Conservation (phyloP, 2,888 invertebrate species). For the Scaptomyza caliginosa region DNA sequence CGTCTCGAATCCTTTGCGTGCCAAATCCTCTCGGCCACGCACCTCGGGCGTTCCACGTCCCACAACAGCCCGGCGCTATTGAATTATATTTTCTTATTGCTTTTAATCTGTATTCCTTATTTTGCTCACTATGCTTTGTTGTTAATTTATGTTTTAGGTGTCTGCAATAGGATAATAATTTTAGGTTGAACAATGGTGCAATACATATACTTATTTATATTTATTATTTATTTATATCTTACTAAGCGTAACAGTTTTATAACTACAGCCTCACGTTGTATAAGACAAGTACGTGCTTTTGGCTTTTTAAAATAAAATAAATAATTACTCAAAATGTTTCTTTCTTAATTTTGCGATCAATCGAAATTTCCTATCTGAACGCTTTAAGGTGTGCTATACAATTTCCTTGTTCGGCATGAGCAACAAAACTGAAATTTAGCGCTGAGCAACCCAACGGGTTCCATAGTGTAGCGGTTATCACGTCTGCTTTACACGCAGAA, state of each 20-base stretch:
- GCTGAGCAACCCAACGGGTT: conserved; percentile 27
- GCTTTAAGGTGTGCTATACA: conserved; percentile 17
- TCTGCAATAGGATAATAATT: conserved; percentile 29
- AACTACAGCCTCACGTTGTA: conserved; percentile 31
- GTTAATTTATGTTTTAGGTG: conserved; percentile 67
- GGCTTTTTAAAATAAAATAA: conserved; percentile 64
- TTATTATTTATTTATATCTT: conserved; percentile 48
- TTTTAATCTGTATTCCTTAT: conserved; percentile 59
- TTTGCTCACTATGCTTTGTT: conserved; percentile 52
- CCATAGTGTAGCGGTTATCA: conserved; percentile 85
- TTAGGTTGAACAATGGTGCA: conserved; percentile 70
- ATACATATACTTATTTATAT: conserved; percentile 52
- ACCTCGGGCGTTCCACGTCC: conserved; percentile 85
- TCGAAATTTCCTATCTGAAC: background rate
- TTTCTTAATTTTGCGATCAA: background rate
- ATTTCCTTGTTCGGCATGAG: background rate
- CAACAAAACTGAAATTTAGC: conserved; percentile 56
- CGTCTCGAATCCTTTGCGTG: conserved; percentile 85
- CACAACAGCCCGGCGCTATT: conserved; percentile 84
- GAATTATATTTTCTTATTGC: conserved; percentile 63
- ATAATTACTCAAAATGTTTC: conserved; percentile 32
- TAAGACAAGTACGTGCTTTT: conserved; percentile 53
- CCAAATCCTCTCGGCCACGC: conserved; percentile 85
- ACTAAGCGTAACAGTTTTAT: conserved; percentile 47
- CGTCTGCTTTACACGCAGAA: conserved; percentile 85